Conservation (phyloP, 30 jellyfish, hydroid and myxozoan species). For the Pseudorhiza aurosa region DNA sequence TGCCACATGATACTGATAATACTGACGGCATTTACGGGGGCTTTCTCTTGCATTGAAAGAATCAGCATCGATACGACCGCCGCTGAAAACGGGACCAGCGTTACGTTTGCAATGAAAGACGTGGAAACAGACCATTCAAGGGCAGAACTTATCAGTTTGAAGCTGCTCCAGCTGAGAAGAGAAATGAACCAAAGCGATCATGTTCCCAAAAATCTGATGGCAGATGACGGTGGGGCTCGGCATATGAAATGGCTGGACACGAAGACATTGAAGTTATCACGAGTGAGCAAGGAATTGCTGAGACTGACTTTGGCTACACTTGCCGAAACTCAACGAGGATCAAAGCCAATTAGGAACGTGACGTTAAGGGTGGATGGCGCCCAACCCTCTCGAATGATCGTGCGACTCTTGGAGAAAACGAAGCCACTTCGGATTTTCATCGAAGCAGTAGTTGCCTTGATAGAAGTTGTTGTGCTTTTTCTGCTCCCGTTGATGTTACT, state of each 20-base stretch:
- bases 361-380: neutral
- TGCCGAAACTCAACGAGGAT: neutral
- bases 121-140: neutral
- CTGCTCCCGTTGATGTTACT: slow-evolving; percentile 53
- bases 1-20: slow-evolving; percentile 35
- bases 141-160: neutral
- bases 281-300: slow-evolving; percentile 6
- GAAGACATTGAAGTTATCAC: slow-evolving; percentile 5
- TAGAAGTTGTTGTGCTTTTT: slow-evolving; percentile 30
- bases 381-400: slow-evolving; percentile 17
- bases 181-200: neutral
- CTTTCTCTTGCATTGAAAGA: slow-evolving; percentile 53
- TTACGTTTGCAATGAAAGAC: neutral
- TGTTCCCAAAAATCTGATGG: neutral
- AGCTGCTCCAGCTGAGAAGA: neutral
- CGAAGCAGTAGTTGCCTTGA: slow-evolving; percentile 18
- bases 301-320: slow-evolving; percentile 6
- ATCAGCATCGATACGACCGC: neutral
- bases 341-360: neutral
- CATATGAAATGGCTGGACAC: neutral
- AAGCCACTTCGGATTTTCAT: slow-evolving; percentile 11
- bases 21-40: slow-evolving; percentile 51
- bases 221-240: neutral
- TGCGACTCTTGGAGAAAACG: neutral
- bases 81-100: neutral